phyloP scores from a whole-genome alignment of 2,113 vertebrate genomes.

The Dasyornis broadbenti region DNA sequence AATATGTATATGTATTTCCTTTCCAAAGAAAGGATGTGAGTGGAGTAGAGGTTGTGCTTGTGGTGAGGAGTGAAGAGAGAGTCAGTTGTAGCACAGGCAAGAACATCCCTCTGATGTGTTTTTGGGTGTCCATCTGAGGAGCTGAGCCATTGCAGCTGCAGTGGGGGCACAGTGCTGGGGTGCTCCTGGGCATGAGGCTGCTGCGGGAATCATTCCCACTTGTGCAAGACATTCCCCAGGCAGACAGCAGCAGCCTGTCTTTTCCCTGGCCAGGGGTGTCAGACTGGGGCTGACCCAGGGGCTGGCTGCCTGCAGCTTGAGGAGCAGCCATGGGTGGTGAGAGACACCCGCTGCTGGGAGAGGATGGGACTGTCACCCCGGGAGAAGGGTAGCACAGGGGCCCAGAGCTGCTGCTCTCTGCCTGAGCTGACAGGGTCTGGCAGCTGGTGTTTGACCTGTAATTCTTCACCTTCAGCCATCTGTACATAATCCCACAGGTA shows the following conservation, averaged over 20 bases:
- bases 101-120: neutral
- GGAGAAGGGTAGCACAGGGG: neutral
- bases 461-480: neutral
- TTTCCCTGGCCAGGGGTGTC: neutral
- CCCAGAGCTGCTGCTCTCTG: neutral
- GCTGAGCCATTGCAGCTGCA: neutral
- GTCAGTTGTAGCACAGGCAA: neutral
- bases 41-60: neutral
- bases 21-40: neutral
- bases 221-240: neutral
- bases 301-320: neutral
- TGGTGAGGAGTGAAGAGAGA: neutral
- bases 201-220: neutral
- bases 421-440: neutral
- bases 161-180: accelerated
- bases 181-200: neutral
- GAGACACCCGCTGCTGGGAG: neutral
- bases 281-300: neutral
- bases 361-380: neutral
- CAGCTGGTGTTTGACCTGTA: neutral
- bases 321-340: neutral
- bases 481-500: neutral
- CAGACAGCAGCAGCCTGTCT: neutral
- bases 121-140: neutral
- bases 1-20: neutral